These are phyloP conservation scores for Lithodes maja DNA, from an alignment of 2,888 invertebrate genomes.

Conservation along the genomic window DNA sequence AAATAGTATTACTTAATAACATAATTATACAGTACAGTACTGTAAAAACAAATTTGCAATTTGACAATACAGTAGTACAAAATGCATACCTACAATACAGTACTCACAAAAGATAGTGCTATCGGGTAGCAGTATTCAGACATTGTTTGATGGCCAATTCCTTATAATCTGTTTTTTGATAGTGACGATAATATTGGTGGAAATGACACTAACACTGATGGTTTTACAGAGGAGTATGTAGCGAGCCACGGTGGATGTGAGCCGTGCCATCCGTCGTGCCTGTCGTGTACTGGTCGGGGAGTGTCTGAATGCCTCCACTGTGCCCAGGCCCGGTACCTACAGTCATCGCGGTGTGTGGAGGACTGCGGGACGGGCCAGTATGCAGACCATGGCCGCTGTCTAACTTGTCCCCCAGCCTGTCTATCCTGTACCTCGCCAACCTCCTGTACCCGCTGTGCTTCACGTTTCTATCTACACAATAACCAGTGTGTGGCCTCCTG, in stretches of 20 bases:
- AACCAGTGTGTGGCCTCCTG: conserved; percentile 87
- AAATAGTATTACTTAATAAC: no score
- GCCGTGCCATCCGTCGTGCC: conserved; percentile 81
- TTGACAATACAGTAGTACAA: background rate
- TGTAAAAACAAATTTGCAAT: no score
- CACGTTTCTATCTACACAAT: conserved; percentile 82
- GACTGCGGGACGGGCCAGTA: conserved; percentile 92
- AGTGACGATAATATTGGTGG: background rate
- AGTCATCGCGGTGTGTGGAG: conserved; percentile 77
- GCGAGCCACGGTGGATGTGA: conserved; percentile 84
- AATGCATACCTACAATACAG: background rate
- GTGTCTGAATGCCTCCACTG: conserved; percentile 71
- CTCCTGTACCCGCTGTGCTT: conserved; percentile 80
- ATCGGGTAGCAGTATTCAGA: no score
- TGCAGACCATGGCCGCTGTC: conserved; percentile 77
- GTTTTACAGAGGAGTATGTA: conserved; percentile 42
- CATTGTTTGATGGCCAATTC: no score
- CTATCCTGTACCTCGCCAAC: conserved; percentile 83
- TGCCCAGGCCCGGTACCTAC: conserved; percentile 31
- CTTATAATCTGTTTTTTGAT: background rate
- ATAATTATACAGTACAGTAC: no score
- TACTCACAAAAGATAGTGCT: background rate
- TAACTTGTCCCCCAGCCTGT: conserved; percentile 81
- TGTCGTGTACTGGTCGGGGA: conserved; percentile 80
- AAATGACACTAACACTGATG: background rate